These are phyloP conservation scores for Lophotriccus pileatus DNA, from an alignment of 2,797 vertebrate species.

Conservation along the genomic window DNA sequence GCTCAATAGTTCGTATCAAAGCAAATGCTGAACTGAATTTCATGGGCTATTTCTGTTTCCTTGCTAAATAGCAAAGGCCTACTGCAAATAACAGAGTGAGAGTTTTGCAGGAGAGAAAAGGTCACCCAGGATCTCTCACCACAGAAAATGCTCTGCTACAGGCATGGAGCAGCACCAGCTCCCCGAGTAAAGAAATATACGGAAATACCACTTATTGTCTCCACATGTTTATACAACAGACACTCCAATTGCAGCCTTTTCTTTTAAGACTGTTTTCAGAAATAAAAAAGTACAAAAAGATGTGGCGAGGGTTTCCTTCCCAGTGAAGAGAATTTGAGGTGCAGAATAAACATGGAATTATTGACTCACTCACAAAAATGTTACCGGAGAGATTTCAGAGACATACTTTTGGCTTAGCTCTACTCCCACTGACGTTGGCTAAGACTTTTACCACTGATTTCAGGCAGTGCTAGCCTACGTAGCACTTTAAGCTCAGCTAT, in stretches of 20 bases:
- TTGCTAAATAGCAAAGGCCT: conserved; percentile 42
- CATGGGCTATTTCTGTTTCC: conserved; percentile 53
- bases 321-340: not conserved
- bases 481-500: conserved; percentile 22
- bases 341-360: conserved; percentile 36
- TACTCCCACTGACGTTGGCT: not conserved
- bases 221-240: conserved; percentile 3
- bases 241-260: not conserved
- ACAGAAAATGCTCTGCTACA: not conserved
- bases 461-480: conserved; percentile 1
- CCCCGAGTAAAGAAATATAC: not conserved
- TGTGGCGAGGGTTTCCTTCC: conserved; percentile 22
- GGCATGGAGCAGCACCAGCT: not conserved
- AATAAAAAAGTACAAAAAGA: not conserved
- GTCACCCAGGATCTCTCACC: conserved; percentile 11
- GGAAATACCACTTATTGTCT: conserved; percentile 7
- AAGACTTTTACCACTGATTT: conserved; percentile 27
- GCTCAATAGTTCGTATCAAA: not conserved
- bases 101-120: conserved; percentile 24
- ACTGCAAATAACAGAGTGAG: conserved; percentile 29
- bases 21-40: conserved; percentile 49
- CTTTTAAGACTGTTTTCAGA: conserved; percentile 5
- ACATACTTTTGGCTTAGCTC: not conserved
- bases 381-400: conserved; percentile 11
- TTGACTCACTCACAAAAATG: conserved; percentile 44